phyloP scores from a whole-genome alignment of 2,113 vertebrate genomes.

The Ardeotis arabs region DNA sequence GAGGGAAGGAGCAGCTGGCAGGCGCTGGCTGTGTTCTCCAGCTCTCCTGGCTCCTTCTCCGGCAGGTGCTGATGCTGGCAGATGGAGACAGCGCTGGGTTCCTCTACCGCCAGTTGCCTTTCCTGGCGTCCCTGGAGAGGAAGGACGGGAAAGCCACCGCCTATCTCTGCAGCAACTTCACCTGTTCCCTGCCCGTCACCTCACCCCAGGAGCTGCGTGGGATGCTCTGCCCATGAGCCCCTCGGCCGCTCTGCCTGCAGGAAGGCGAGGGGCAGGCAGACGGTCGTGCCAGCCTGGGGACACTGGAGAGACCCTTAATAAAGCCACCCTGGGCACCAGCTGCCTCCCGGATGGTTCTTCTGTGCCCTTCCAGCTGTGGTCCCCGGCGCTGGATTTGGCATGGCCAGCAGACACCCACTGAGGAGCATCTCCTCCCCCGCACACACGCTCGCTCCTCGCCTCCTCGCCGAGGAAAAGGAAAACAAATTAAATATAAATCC shows the following conservation, averaged over 20 bases:
- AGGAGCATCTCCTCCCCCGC: not conserved
- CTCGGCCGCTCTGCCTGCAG: not conserved
- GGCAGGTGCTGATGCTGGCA: conserved; percentile 87
- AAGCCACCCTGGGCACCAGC: not conserved
- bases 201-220: conserved; percentile 82
- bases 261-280: not conserved
- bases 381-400: not conserved
- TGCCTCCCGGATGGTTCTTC: not conserved
- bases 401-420: accelerated
- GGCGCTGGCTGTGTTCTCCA: accelerated
- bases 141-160: conserved; percentile 83
- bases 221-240: conserved; percentile 73
- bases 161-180: conserved; percentile 87
- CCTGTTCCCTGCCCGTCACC: conserved; percentile 87
- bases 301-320: not conserved
- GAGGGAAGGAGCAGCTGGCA: not conserved
- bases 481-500: conserved; percentile 24
- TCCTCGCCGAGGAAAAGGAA: not conserved
- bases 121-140: conserved; percentile 79
- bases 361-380: not conserved
- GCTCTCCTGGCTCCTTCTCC: not conserved
- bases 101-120: conserved; percentile 83
- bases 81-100: conserved; percentile 81
- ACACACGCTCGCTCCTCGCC: accelerated
- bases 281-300: too few relatives aligned